Evolutionary conservation across 2,797 vertebrate genomes (phyloP).

Genomic region (Meriones psammophilus): DNA sequence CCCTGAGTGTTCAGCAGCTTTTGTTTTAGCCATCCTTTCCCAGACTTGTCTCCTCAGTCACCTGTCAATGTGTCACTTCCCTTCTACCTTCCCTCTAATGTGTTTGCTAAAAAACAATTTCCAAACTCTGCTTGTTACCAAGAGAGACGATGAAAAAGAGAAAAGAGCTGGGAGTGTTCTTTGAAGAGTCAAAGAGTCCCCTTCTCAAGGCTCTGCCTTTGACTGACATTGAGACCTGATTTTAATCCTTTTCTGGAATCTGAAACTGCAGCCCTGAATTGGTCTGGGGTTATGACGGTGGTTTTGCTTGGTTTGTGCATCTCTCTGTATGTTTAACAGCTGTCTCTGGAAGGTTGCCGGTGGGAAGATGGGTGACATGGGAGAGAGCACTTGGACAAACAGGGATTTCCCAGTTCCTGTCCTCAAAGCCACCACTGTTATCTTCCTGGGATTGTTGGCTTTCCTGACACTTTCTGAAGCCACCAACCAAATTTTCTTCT

Average conservation of each 20-base stretch:
- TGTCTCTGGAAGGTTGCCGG: slow-evolving; percentile 5
- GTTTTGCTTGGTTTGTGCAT: slow-evolving; percentile 69
- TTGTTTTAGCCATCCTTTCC: slow-evolving; percentile 76
- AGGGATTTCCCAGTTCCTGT: not conserved
- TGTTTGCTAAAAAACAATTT: slow-evolving; percentile 72
- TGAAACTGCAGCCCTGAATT: slow-evolving; percentile 70
- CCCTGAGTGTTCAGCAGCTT: slow-evolving; percentile 59
- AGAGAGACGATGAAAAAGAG: slow-evolving; percentile 68
- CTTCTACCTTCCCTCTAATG: slow-evolving; percentile 80
- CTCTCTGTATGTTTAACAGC: slow-evolving; percentile 57
- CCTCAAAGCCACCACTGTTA: not conserved
- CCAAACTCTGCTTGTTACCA: slow-evolving; percentile 75
- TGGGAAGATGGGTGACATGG: not conserved
- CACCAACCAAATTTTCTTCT: not conserved
- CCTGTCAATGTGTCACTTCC: slow-evolving; percentile 83
- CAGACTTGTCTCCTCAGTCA: slow-evolving; percentile 70
- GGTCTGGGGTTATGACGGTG: slow-evolving; percentile 64
- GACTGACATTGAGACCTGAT: slow-evolving; percentile 74
- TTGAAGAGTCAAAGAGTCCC: slow-evolving; percentile 81
- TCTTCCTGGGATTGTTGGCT: not conserved
- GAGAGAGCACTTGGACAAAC: not conserved
- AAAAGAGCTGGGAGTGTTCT: slow-evolving; percentile 56
- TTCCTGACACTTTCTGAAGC: slow-evolving; percentile 1
- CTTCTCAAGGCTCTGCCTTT: slow-evolving; percentile 78
- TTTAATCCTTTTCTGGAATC: slow-evolving; percentile 81